Percentiles rank a stretch among this genome's conserved stretches.
Evolutionary conservation across 2,888 invertebrate species (phyloP).

Genomic region (Scaptomyza caliginosa): DNA sequence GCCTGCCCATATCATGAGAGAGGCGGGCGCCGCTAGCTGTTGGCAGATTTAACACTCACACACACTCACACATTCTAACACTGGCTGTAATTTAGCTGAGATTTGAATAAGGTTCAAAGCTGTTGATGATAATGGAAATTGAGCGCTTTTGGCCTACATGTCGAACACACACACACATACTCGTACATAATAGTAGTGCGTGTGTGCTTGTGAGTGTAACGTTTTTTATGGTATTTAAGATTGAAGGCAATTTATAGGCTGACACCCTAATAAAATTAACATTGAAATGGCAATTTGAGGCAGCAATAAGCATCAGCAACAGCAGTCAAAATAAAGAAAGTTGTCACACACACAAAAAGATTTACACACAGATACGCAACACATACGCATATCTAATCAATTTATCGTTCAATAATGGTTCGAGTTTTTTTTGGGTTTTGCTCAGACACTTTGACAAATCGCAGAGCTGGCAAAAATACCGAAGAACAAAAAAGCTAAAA

Average conservation of each 20-base stretch:
- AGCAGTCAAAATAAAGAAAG: slow-evolving; percentile 33
- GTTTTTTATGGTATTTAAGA: slow-evolving; percentile 81
- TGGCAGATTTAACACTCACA: background rate
- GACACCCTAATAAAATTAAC: slow-evolving; percentile 82
- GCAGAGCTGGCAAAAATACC: slow-evolving; percentile 49
- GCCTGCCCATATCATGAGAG: slow-evolving; percentile 30
- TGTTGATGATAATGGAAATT: slow-evolving; percentile 76
- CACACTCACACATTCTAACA: background rate
- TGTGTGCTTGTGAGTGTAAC: slow-evolving; percentile 52
- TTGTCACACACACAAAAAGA: slow-evolving; percentile 38
- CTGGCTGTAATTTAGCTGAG: slow-evolving; percentile 50
- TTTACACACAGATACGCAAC: slow-evolving; percentile 16
- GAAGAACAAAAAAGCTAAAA: slow-evolving; percentile 3
- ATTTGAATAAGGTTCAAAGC: slow-evolving; percentile 77
- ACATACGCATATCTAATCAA: slow-evolving; percentile 75
- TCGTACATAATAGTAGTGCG: slow-evolving; percentile 3
- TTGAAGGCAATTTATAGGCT: slow-evolving; percentile 81
- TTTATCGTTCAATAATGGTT: slow-evolving; percentile 80
- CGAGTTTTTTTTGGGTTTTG: slow-evolving; percentile 55
- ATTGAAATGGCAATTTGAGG: slow-evolving; percentile 81
- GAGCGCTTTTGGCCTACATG: slow-evolving; percentile 42
- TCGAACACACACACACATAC: slow-evolving; percentile 10
- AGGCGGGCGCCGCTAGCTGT: background rate
- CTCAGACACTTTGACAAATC: slow-evolving; percentile 73
- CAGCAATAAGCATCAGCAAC: slow-evolving; percentile 61